phyloP scores from a whole-genome alignment of 2,113 vertebrate species.

The Aepyceros melampus region DNA sequence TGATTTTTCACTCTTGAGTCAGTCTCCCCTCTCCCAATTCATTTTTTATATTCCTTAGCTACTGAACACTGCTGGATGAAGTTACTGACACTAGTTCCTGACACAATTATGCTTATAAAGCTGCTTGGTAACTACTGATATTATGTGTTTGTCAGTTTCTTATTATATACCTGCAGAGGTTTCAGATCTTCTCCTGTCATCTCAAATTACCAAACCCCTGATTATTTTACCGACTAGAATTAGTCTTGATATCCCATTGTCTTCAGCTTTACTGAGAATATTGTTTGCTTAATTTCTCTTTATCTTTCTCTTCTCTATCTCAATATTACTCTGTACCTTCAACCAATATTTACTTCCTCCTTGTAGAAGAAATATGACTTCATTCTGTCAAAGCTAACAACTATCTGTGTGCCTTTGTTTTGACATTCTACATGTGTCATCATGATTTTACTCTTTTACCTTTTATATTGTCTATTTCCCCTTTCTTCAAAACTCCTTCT shows the following conservation, averaged over 20 bases:
- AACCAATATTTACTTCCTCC: neutral
- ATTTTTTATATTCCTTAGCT: neutral
- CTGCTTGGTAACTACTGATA: neutral
- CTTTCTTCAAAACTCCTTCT: neutral
- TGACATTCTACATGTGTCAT: neutral
- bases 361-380: neutral
- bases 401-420: neutral
- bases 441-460: neutral
- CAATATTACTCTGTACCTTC: neutral
- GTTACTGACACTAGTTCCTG: neutral
- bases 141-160: neutral
- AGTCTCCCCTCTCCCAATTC: neutral
- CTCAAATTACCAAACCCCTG: neutral
- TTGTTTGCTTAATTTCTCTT: neutral
- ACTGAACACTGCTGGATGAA: neutral
- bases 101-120: neutral
- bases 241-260: neutral
- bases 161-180: neutral
- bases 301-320: neutral
- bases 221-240: neutral
- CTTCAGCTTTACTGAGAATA: neutral
- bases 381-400: slow-evolving; percentile 14
- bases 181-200: neutral
- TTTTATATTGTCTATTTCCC: neutral
- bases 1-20: neutral